Evolutionary conservation across 2,113 vertebrate species (phyloP).

Genomic region (Thinocorus orbignyianus): DNA sequence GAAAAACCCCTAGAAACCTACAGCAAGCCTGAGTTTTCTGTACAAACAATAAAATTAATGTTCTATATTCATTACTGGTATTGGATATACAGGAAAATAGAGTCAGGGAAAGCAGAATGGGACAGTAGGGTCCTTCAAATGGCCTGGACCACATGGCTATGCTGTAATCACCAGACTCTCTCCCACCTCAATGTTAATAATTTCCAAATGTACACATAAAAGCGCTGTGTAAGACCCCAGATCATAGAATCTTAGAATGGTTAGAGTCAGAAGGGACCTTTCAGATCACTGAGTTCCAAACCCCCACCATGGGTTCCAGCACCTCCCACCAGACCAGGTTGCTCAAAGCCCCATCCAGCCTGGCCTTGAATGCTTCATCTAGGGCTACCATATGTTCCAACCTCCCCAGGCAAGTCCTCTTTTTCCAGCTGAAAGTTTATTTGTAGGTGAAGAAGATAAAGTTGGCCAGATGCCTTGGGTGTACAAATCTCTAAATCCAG

Average conservation of each 20-base stretch:
- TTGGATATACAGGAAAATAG: neutral
- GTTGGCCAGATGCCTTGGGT: neutral
- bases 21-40: neutral
- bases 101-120: neutral
- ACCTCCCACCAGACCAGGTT: no score
- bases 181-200: neutral
- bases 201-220: neutral
- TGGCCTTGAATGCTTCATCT: neutral
- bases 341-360: no score
- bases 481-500: neutral
- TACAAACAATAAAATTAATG: no score
- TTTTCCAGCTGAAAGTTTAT: neutral
- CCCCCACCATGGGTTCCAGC: no score
- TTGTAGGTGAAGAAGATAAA: neutral
- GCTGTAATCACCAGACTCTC: neutral
- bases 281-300: no score
- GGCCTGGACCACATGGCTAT: neutral
- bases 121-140: accelerated
- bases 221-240: neutral
- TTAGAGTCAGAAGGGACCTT: no score
- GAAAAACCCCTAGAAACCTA: neutral
- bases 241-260: neutral
- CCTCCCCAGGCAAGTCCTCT: neutral
- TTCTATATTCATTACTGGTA: neutral
- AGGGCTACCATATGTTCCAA: neutral